These are phyloP conservation scores for Hypomecis atomaria DNA, from an alignment of 2,888 invertebrate species.

Conservation along the genomic window DNA sequence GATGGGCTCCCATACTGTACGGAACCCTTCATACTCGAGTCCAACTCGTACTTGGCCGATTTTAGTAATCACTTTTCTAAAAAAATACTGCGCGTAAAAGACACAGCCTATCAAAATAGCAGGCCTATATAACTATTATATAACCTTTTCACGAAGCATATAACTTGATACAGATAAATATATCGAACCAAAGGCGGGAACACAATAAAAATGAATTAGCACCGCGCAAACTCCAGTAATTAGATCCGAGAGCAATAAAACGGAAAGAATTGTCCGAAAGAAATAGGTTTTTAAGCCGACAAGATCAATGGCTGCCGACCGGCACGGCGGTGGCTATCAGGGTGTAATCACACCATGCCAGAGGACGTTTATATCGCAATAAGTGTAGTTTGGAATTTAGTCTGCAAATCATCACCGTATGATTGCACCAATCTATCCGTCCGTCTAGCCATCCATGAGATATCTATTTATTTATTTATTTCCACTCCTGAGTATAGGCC, in stretches of 20 bases:
- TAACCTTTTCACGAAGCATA: neutral
- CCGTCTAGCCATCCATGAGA: no score
- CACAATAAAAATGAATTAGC: slow-evolving; percentile 43
- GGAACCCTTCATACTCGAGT: no score
- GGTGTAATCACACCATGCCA: neutral
- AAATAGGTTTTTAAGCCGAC: slow-evolving; percentile 43
- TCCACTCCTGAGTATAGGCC: no score
- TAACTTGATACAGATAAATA: neutral
- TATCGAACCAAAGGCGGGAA: neutral
- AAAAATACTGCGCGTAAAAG: no score
- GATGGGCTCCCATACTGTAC: no score
- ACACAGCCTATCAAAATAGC: no score
- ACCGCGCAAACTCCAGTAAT: slow-evolving; percentile 44
- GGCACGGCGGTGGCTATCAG: neutral
- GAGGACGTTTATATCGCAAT: neutral
- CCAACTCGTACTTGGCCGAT: no score
- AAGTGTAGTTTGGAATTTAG: no score
- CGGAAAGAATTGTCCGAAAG: slow-evolving; percentile 42
- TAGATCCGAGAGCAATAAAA: slow-evolving; percentile 46
- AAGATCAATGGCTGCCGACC: slow-evolving; percentile 44
- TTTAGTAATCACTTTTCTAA: no score
- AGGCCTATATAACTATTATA: neutral
- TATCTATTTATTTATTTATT: no score
- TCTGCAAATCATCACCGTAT: no score
- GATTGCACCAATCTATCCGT: no score